A percentile compares a stretch with the other conserved stretches of the same genome.
These are phyloP conservation scores for Laterallus jamaicensis DNA, from an alignment of 2,113 vertebrate species.

Conservation along the genomic window DNA sequence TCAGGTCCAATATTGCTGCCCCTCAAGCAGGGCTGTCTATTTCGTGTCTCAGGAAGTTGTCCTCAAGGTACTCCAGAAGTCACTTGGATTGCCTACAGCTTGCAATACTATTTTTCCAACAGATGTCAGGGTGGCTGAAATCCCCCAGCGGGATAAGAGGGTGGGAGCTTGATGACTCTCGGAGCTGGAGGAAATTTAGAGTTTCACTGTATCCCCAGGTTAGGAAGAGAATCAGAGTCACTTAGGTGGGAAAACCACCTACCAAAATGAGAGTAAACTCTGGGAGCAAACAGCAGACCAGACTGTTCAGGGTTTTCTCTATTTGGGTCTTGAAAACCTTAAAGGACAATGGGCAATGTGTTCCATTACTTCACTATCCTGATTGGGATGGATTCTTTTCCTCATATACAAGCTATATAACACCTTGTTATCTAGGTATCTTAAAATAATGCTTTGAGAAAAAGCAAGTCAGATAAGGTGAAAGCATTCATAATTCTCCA, in stretches of 20 bases:
- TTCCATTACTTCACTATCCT: neutral
- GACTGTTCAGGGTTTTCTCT: neutral
- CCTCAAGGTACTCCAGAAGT: too few relatives aligned
- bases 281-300: neutral
- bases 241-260: neutral
- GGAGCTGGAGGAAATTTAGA: neutral
- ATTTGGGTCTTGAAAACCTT: neutral
- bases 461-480: neutral
- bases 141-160: too few relatives aligned
- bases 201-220: neutral
- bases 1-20: too few relatives aligned
- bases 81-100: too few relatives aligned
- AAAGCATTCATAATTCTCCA: neutral
- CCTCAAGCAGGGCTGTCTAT: too few relatives aligned
- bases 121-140: too few relatives aligned
- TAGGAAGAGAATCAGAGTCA: neutral
- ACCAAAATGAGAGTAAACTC: neutral
- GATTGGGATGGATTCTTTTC: neutral
- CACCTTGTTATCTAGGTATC: neutral
- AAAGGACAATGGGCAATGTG: neutral
- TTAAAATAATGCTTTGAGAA: neutral
- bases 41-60: too few relatives aligned
- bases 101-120: too few relatives aligned
- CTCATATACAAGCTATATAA: neutral
- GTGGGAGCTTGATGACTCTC: too few relatives aligned